A percentile compares a stretch with the other conserved stretches of the same genome.
Conservation (phyloP, 2,888 invertebrate species). For the Scrobipalpa atriplicella region DNA sequence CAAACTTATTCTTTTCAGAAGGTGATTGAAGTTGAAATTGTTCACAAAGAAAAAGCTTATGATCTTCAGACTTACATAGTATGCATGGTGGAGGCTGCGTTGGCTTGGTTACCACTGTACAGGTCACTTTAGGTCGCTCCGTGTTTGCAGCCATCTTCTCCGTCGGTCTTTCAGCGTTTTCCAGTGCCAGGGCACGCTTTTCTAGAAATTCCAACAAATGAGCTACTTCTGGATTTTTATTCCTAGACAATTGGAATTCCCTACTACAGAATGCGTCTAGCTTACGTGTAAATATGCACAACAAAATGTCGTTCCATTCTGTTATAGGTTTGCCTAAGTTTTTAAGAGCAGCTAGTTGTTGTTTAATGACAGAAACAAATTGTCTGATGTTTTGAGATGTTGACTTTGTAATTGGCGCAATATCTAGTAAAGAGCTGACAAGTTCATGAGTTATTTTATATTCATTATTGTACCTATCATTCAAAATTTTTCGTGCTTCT, state of each 20-base stretch:
- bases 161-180: neutral
- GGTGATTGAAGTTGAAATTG: constrained; percentile 30
- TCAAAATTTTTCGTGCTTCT: too few species aligned
- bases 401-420: neutral
- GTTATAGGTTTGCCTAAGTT: neutral
- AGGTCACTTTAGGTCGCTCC: too few species aligned
- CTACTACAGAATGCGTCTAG: constrained; percentile 17
- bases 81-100: constrained; percentile 10
- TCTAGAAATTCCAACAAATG: neutral
- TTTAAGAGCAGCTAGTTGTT: constrained; percentile 21
- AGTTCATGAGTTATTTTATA: too few species aligned
- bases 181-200: constrained; percentile 8
- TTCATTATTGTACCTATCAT: too few species aligned
- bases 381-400: constrained; percentile 12
- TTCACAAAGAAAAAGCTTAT: constrained; percentile 33
- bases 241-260: neutral
- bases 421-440: too few species aligned
- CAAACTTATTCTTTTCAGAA: constrained; percentile 28
- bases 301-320: constrained; percentile 15
- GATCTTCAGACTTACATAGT: constrained; percentile 31
- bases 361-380: constrained; percentile 19
- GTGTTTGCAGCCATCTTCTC: neutral
- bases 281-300: constrained; percentile 19
- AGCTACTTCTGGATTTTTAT: neutral
- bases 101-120: too few species aligned